Evolutionary conservation across 1,140 invertebrate species (phyloP).

Genomic region (Ctenoplectra terminalis): DNA sequence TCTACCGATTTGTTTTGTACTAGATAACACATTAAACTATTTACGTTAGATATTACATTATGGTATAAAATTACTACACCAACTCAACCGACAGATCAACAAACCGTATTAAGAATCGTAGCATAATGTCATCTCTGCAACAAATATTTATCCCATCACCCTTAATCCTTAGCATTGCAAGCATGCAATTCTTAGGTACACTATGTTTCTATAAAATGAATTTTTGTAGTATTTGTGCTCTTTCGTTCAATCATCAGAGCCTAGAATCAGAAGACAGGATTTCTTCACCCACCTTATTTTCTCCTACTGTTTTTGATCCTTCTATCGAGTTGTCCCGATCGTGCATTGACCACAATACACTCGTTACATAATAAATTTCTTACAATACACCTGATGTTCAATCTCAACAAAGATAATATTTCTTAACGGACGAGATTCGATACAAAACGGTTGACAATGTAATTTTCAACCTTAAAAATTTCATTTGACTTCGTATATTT

Average conservation of each 20-base stretch:
- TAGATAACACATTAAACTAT: not conserved
- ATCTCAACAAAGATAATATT: conserved; percentile 34
- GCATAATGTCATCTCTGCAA: conserved; percentile 65
- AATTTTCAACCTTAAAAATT: conserved; percentile 23
- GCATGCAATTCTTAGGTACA: conserved; percentile 79
- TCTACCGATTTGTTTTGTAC: not conserved
- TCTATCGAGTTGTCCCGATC: conserved; percentile 62
- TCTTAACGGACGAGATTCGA: conserved; percentile 41
- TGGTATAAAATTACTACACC: not conserved
- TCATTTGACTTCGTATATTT: conserved; percentile 26
- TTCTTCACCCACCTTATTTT: conserved; percentile 80
- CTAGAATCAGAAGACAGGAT: conserved; percentile 74
- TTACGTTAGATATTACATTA: not conserved
- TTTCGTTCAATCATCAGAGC: conserved; percentile 52
- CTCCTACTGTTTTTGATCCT: conserved; percentile 71
- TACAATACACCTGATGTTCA: conserved; percentile 55
- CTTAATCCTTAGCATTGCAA: conserved; percentile 78
- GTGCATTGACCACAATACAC: conserved; percentile 66
- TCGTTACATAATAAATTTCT: conserved; percentile 54
- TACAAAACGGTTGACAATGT: conserved; percentile 40
- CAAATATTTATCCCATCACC: conserved; percentile 78
- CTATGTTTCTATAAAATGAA: conserved; percentile 68
- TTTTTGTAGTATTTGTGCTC: conserved; percentile 56
- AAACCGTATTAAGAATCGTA: conserved; percentile 7
- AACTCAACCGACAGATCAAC: not conserved